A percentile compares a stretch with the other conserved stretches of the same genome.
Evolutionary conservation across 2,113 vertebrate genomes (phyloP).

Genomic region (Spheniscus mendiculus): DNA sequence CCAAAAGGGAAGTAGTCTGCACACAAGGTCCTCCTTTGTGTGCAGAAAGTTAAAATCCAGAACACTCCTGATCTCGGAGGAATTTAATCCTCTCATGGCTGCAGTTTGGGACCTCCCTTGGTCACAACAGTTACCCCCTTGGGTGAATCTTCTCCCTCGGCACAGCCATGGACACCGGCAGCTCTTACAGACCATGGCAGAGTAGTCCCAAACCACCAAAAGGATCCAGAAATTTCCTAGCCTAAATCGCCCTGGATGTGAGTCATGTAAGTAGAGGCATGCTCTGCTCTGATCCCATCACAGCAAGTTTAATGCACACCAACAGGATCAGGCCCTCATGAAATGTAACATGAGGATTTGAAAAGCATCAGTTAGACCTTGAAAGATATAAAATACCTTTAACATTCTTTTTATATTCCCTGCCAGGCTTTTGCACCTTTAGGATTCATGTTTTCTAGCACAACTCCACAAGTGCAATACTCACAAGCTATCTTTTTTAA

Average conservation of each 20-base stretch:
- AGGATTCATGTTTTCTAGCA: not conserved
- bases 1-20: not conserved
- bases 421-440: not conserved
- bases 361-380: not conserved
- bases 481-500: not conserved
- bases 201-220: not conserved
- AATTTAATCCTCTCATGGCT: rapidly evolving
- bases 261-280: rapidly evolving
- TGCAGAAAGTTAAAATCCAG: not conserved
- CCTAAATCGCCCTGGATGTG: not conserved
- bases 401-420: not conserved
- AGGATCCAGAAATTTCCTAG: not conserved
- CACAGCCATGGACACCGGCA: not conserved
- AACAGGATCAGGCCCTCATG: not conserved
- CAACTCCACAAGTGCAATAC: not conserved
- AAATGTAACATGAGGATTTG: not conserved
- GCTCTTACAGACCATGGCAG: not conserved
- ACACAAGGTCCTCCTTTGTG: not conserved
- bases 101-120: not conserved
- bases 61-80: not conserved
- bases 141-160: not conserved
- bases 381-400: not conserved
- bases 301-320: not conserved
- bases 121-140: not conserved
- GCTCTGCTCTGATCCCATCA: not conserved